phyloP scores from a whole-genome alignment of 2,888 invertebrate species.

The Oasisia sp. region DNA sequence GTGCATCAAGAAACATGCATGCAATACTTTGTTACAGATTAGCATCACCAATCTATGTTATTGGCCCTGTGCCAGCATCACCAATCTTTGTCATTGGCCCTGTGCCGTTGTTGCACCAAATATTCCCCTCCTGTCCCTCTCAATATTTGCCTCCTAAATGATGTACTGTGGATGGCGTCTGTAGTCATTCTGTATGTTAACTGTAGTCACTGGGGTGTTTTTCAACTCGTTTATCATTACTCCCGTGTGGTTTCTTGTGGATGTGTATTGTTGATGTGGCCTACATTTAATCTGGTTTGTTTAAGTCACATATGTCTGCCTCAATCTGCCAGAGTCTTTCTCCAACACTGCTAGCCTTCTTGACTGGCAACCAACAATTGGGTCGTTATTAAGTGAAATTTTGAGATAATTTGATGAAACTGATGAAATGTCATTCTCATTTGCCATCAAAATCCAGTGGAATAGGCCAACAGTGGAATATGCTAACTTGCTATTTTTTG shows the following conservation, averaged over 20 bases:
- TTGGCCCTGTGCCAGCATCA: no score
- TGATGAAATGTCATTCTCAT: neutral
- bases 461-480: neutral
- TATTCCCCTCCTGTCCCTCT: neutral
- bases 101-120: neutral
- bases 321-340: neutral
- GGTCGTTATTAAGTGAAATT: neutral
- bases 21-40: neutral
- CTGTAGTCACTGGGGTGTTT: neutral
- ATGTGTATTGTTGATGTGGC: neutral
- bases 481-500: slow-evolving; percentile 17
- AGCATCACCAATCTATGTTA: neutral
- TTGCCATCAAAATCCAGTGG: neutral
- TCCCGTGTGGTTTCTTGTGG: neutral
- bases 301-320: neutral
- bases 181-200: neutral
- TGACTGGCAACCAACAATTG: neutral
- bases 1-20: neutral
- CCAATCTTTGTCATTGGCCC: neutral
- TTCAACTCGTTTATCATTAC: neutral
- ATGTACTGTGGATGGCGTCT: neutral
- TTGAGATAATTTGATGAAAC: neutral
- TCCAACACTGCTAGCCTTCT: neutral
- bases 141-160: neutral
- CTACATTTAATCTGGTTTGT: neutral